phyloP scores from a whole-genome alignment of 2,797 vertebrate genomes.

The Phalanger gymnotis region DNA sequence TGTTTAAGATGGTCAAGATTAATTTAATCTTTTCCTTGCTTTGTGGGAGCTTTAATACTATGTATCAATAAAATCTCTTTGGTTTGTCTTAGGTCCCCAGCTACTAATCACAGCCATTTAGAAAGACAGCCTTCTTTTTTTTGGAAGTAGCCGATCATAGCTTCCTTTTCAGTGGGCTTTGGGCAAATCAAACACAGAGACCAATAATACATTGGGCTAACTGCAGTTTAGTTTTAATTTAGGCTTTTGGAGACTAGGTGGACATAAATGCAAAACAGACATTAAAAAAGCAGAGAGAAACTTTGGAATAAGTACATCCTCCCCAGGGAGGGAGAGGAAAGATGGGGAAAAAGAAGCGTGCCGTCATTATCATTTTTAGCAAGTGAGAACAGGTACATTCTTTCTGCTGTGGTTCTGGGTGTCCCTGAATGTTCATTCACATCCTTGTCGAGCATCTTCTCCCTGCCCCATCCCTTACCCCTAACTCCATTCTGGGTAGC shows the following conservation, averaged over 20 bases:
- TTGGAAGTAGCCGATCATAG: background rate
- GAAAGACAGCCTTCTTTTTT: background rate
- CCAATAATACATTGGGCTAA: background rate
- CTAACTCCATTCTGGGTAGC: background rate
- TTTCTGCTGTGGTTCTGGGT: background rate
- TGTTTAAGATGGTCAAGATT: background rate
- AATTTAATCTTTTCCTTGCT: background rate
- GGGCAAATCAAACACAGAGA: background rate
- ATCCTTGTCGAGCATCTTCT: background rate
- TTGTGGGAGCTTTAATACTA: background rate
- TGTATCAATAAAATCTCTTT: background rate
- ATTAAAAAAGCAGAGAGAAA: background rate
- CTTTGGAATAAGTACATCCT: background rate
- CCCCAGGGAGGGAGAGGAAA: background rate
- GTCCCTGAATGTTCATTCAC: background rate
- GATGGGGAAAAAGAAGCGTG: background rate
- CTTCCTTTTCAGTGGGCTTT: background rate
- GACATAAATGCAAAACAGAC: background rate
- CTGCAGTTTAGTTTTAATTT: background rate
- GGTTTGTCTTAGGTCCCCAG: background rate
- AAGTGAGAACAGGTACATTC: background rate
- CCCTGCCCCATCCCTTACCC: too few species aligned
- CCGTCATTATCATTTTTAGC: background rate
- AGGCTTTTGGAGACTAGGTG: background rate
- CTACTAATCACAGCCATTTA: background rate